Conservation (phyloP, 2,797 vertebrate species). For the Kryptopterus vitreolus region DNA sequence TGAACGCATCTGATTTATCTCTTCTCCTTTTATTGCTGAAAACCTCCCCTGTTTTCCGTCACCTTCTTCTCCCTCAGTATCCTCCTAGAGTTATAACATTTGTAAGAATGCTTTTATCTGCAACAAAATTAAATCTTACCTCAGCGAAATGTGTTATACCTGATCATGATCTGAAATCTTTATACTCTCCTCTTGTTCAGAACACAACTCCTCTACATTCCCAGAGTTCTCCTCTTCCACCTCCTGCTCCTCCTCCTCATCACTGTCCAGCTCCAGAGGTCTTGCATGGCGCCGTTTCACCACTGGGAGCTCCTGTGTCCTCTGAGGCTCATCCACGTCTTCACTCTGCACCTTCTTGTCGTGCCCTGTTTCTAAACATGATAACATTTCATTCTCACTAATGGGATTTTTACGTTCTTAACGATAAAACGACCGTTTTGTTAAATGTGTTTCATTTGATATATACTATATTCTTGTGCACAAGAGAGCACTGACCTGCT, state of each 20-base stretch:
- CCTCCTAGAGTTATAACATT: slow-evolving; percentile 43
- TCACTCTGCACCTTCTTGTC: slow-evolving; percentile 69
- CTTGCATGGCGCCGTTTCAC: slow-evolving; percentile 84
- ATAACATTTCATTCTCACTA: not conserved
- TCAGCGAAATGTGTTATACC: slow-evolving; percentile 30
- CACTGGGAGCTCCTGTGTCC: slow-evolving; percentile 68
- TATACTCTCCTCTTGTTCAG: slow-evolving; percentile 7
- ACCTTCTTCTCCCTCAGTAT: slow-evolving; percentile 51
- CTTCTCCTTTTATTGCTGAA: slow-evolving; percentile 53
- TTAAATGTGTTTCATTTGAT: no score
- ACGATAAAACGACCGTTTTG: not conserved
- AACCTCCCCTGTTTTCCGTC: slow-evolving; percentile 61
- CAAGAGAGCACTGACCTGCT: slow-evolving; percentile 13
- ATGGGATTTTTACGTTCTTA: not conserved
- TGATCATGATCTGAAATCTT: not conserved
- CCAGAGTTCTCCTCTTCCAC: slow-evolving; percentile 63
- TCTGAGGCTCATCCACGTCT: slow-evolving; percentile 73
- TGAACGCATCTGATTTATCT: slow-evolving; percentile 37
- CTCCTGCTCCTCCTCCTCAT: slow-evolving; percentile 80
- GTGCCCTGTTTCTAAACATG: slow-evolving; percentile 10
- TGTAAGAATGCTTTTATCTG: not conserved
- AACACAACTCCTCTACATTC: not conserved
- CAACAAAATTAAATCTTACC: not conserved
- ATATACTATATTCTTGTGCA: not conserved
- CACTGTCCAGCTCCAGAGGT: slow-evolving; percentile 87